Conservation (phyloP, 2,113 vertebrate genomes). For the Brachionichthys hirsutus region DNA sequence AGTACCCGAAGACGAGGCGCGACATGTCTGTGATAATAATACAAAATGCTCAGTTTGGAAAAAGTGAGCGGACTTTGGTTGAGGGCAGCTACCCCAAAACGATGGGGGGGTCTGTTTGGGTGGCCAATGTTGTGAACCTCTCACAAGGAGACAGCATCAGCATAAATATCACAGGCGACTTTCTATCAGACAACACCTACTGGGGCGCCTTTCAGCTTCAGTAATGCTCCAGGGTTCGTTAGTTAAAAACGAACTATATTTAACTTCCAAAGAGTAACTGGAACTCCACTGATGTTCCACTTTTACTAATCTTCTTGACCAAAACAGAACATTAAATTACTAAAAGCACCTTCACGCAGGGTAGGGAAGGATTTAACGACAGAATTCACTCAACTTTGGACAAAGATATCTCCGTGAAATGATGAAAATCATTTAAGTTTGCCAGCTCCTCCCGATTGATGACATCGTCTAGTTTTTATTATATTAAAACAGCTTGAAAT, state of each 20-base stretch:
- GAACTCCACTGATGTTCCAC: background rate
- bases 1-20: fast-evolving
- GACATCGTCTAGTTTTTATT: background rate
- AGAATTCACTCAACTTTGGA: background rate
- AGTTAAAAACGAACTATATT: background rate
- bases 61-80: fast-evolving
- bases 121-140: constrained; percentile 50
- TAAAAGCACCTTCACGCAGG: background rate
- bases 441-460: constrained; percentile 5
- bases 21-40: constrained; percentile 29
- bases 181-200: constrained; percentile 31
- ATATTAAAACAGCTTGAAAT: background rate
- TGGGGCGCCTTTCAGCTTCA: constrained; percentile 65
- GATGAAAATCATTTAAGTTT: background rate
- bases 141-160: constrained; percentile 27
- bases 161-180: constrained; percentile 19
- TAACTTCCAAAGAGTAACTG: background rate
- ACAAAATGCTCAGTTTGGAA: fast-evolving
- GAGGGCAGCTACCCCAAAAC: constrained; percentile 1
- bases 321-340: constrained; percentile 24
- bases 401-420: background rate
- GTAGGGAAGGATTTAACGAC: background rate
- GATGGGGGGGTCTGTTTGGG: constrained; percentile 24
- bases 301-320: constrained; percentile 5
- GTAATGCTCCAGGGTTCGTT: background rate